Base-by-base conservation (phyloP, 2,113 vertebrate genomes). In the Chloroceryle aenea region DNA sequence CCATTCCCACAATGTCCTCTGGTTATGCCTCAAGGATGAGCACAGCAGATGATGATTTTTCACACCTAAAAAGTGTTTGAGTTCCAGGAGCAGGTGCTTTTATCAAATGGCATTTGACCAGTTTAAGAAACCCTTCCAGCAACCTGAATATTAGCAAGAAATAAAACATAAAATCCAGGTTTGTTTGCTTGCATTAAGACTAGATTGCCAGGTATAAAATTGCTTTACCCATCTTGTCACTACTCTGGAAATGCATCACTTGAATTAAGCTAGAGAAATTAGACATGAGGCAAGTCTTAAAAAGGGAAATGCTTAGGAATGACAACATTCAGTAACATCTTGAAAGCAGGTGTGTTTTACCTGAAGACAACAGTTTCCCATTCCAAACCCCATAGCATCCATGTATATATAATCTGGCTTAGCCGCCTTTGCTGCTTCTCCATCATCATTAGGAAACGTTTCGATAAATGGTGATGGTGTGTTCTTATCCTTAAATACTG, bases 291-390 rank as follows among this genome's bases (percentile, higher is more conserved):
- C 17, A 71, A 67, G 15, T 43, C 29, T 64, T 25, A 30, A 45
- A 75, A 72, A 12, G 12, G 11, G 42, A 95, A 61, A 3, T 1
- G 1, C 55, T 53, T 25, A 83, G 26, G 45, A 26, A 43, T 71
- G 14, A 48, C 26, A 82, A 66, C 8, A n/a, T 64, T 55, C 53
- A 64, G 9, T 10, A 81, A 56, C 34, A 61, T 29, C 62, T 79
- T 71, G 40, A 82, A 91, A 74, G 43, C 19, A 75, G 26, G 74
- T 1, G 18, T 10, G 23, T 58, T 87, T 87, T 98, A 99, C 99
- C 99, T 99, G 99, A 75, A 99, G 99, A 66, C 99, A 99, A 89
- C 99, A 99, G 96, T 99, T 99, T 87, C 99, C 99, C 99, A 99
- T 99, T 88, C 99, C 99, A 67, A 99, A 99, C 22, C 99, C 99